These are phyloP conservation scores for Forbesichthys papilliferus DNA, from an alignment of 2,113 vertebrate genomes.

Conservation along the genomic window DNA sequence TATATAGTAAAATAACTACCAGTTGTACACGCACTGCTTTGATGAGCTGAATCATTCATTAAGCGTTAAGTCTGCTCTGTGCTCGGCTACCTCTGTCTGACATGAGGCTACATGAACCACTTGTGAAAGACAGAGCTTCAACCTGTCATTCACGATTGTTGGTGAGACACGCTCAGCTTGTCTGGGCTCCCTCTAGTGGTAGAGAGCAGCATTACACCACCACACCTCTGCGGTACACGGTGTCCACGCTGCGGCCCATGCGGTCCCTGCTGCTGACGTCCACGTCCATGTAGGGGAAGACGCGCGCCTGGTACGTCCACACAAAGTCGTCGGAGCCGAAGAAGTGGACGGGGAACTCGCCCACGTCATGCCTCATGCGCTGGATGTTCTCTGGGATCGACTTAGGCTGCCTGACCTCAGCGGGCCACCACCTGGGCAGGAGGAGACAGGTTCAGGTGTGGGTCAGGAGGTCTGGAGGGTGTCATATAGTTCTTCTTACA, in stretches of 20 bases:
- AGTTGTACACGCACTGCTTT: no score
- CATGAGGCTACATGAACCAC: no score
- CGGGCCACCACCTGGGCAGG: slow-evolving; percentile 92
- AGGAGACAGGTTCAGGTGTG: neutral
- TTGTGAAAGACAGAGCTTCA: no score
- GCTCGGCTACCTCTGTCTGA: no score
- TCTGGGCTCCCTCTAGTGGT: no score
- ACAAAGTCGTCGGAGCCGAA: slow-evolving; percentile 98
- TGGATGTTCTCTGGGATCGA: slow-evolving; percentile 94
- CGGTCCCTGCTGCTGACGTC: slow-evolving; percentile 97
- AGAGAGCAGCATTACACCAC: no score
- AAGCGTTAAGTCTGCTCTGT: no score
- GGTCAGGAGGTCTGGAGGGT: neutral
- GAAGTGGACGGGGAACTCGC: slow-evolving; percentile 97
- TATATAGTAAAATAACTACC: no score
- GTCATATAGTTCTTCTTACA: neutral
- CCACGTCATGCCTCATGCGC: slow-evolving; percentile 93
- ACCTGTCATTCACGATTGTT: no score
- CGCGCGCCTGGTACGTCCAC: slow-evolving; percentile 97
- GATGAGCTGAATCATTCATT: no score
- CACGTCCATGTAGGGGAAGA: slow-evolving; percentile 98
- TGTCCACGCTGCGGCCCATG: slow-evolving; percentile 95
- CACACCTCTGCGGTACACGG: slow-evolving; percentile 93
- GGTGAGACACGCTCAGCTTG: no score
- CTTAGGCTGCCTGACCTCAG: slow-evolving; percentile 94